These are phyloP conservation scores for Cataglyphis rosenhaueri DNA, from an alignment of 2,888 invertebrate genomes.

Conservation along the genomic window DNA sequence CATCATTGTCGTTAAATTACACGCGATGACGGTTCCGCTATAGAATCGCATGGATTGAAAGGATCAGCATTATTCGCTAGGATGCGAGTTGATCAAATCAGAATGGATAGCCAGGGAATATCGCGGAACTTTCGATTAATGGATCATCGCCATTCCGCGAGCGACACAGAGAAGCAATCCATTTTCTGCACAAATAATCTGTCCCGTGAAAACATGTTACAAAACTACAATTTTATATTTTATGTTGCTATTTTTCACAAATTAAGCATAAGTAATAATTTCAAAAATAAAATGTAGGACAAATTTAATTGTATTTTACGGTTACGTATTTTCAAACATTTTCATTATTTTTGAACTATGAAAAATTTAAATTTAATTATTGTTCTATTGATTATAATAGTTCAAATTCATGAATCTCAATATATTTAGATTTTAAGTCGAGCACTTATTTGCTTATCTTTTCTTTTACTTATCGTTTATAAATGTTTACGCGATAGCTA, in stretches of 20 bases:
- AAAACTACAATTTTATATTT: background rate
- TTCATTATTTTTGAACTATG: background rate
- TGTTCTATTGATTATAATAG: background rate
- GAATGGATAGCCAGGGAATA: conserved; percentile 38
- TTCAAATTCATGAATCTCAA: background rate
- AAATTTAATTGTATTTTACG: background rate
- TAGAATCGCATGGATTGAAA: conserved; percentile 17
- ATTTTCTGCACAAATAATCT: conserved; percentile 26
- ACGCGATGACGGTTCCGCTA: conserved; percentile 35
- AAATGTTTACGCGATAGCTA: background rate
- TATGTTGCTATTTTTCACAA: conserved; percentile 7
- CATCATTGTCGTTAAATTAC: conserved; percentile 53
- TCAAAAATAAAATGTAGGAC: background rate
- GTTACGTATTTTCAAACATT: background rate
- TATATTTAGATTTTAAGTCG: background rate
- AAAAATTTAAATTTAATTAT: background rate
- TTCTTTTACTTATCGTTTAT: background rate
- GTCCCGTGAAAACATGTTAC: background rate
- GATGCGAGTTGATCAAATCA: conserved; percentile 47
- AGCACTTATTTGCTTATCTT: background rate
- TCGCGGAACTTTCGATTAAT: conserved; percentile 53
- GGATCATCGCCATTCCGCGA: conserved; percentile 25
- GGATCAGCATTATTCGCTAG: conserved; percentile 31
- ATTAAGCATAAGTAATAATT: background rate
- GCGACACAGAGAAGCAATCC: conserved; percentile 18